Evolutionary conservation across 2,797 vertebrate genomes (phyloP).

Genomic region (Aldrovandia affinis): DNA sequence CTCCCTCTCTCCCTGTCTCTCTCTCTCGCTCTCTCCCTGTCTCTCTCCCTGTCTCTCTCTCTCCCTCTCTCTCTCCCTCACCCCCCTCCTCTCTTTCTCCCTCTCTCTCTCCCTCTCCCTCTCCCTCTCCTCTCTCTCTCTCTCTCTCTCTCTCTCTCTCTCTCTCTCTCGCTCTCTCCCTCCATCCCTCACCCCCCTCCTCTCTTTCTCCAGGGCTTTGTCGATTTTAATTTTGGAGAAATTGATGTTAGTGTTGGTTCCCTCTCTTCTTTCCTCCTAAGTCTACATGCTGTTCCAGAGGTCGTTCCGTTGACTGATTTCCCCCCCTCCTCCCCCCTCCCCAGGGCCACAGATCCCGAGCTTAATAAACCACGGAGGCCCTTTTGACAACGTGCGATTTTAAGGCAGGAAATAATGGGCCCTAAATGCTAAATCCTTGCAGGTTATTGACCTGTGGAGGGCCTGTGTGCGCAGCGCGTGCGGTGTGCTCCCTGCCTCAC

Average conservation of each 20-base stretch:
- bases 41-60: background rate
- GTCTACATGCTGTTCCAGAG: background rate
- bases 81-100: too few species aligned
- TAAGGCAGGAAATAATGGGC: slow-evolving; percentile 80
- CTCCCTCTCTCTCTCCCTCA: too few species aligned
- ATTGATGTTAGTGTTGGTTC: slow-evolving; percentile 1
- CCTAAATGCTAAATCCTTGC: slow-evolving; percentile 78
- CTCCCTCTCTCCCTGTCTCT: too few species aligned
- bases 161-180: background rate
- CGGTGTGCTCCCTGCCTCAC: background rate
- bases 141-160: background rate
- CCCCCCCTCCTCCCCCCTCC: background rate
- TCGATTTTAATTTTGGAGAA: background rate
- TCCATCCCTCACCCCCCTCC: background rate
- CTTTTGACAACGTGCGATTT: slow-evolving; percentile 79
- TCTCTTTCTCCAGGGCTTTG: background rate
- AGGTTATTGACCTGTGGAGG: slow-evolving; percentile 71
- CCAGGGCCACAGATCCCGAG: background rate
- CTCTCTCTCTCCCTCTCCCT: background rate
- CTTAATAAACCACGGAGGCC: slow-evolving; percentile 70
- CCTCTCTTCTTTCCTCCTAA: background rate
- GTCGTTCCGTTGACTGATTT: slow-evolving; percentile 8
- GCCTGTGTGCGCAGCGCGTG: slow-evolving; percentile 39
- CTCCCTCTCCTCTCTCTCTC: background rate
- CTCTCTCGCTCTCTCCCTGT: background rate